phyloP scores from a whole-genome alignment of 2,797 vertebrate genomes.

The Alauda arvensis region DNA sequence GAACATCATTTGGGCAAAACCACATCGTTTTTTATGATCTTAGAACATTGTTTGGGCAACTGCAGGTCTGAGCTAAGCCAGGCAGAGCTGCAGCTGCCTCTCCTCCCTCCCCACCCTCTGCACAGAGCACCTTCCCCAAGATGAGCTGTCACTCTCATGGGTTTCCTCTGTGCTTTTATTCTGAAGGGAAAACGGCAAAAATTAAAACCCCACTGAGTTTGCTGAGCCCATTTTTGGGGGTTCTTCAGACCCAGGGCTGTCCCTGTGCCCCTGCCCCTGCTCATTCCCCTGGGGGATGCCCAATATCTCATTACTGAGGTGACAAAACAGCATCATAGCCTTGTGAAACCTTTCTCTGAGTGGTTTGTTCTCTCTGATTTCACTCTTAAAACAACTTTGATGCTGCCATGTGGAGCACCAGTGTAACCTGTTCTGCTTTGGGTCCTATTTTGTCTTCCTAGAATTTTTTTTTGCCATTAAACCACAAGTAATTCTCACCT shows the following conservation, averaged over 20 bases:
- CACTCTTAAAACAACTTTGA: conserved; percentile 32
- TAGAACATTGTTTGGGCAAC: background rate
- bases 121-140: background rate
- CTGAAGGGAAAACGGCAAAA: background rate
- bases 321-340: background rate
- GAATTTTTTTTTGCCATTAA: background rate
- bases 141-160: fast-evolving
- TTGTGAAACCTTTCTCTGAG: background rate
- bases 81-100: background rate
- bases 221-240: background rate
- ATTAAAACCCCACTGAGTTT: fast-evolving
- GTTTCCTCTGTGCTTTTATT: background rate
- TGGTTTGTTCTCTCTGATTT: conserved; percentile 41
- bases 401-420: fast-evolving
- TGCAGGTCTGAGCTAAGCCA: background rate
- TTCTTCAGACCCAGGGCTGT: background rate
- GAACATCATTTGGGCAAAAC: background rate
- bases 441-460: background rate
- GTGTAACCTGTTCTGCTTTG: background rate
- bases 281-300: background rate
- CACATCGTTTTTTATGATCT: no score
- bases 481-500: background rate
- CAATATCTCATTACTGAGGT: background rate
- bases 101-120: background rate
- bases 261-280: background rate